phyloP scores from a whole-genome alignment of 2,113 vertebrate species.

The Pampusana beccarii region DNA sequence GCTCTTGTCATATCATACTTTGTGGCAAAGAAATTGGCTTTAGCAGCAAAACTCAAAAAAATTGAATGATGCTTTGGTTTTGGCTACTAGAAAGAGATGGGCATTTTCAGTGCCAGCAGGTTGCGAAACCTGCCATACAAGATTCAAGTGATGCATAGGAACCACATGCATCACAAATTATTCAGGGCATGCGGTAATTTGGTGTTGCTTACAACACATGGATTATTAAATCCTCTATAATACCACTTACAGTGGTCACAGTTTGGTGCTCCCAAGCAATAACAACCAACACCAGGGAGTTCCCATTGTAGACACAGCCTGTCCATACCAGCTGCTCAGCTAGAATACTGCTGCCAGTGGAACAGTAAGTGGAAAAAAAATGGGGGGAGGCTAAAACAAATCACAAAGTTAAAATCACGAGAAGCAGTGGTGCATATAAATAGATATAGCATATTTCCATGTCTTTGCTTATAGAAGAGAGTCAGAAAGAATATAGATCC shows the following conservation, averaged over 20 bases:
- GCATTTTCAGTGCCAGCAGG: neutral
- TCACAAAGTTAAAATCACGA: neutral
- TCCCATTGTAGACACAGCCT: neutral
- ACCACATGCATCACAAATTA: neutral
- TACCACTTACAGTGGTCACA: neutral
- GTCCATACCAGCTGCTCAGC: neutral
- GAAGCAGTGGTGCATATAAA: neutral
- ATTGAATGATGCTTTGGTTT: neutral
- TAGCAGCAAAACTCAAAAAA: neutral
- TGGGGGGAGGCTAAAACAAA: neutral
- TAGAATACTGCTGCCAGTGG: neutral
- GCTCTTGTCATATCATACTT: neutral
- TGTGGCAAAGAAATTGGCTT: neutral
- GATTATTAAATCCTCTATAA: neutral
- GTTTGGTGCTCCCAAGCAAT: neutral
- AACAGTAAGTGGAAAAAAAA: accelerated
- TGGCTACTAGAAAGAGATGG: no score
- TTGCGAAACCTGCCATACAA: accelerated
- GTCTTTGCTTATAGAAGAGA: neutral
- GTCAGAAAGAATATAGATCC: neutral
- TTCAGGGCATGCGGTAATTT: no score
- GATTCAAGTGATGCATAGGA: accelerated
- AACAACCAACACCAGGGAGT: neutral
- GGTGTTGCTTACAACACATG: neutral
- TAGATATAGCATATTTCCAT: neutral